A percentile compares a stretch with the other conserved stretches of the same genome.
phyloP scores from a whole-genome alignment of 1,140 invertebrate genomes.

The Scylla paramamosain region DNA sequence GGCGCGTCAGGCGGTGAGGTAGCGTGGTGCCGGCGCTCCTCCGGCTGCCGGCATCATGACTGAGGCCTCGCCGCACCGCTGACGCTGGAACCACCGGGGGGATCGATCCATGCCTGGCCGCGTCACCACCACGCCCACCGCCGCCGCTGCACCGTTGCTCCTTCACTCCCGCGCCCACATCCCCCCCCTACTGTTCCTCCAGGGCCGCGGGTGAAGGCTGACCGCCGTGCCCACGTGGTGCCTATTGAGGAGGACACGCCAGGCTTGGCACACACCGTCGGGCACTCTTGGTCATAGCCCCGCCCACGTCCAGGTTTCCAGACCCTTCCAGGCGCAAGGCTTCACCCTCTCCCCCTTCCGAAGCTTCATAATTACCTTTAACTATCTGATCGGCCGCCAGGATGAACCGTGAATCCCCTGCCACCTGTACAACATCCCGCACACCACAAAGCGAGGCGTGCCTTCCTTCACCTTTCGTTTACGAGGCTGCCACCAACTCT shows the following conservation, averaged over 20 bases:
- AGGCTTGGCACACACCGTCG: not conserved
- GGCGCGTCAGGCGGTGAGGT: constrained; percentile 2
- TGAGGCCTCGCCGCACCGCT: constrained; percentile 46
- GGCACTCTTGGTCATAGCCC: constrained; percentile 42
- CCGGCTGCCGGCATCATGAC: constrained; percentile 71
- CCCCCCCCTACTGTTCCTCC: not conserved
- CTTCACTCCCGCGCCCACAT: not conserved
- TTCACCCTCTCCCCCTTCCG: not conserved
- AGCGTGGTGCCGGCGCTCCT: constrained; percentile 58
- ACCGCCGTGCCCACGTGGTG: not conserved
- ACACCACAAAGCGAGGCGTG: not conserved
- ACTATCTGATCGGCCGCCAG: not conserved
- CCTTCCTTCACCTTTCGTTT: not conserved
- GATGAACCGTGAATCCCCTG: not conserved
- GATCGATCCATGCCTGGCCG: constrained; percentile 67
- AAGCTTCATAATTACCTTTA: not conserved
- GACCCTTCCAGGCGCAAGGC: constrained; percentile 31
- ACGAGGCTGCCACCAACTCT: too few relatives aligned
- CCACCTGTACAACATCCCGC: not conserved
- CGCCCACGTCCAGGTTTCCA: constrained; percentile 59
- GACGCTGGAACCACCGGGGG: constrained; percentile 60
- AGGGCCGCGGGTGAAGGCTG: not conserved
- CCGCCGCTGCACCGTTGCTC: constrained; percentile 47
- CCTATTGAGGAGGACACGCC: not conserved
- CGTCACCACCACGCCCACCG: constrained; percentile 68